Evolutionary conservation across 64 coral and sea anemone genomes (phyloP).

Genomic region (Stylophora pistillata): DNA sequence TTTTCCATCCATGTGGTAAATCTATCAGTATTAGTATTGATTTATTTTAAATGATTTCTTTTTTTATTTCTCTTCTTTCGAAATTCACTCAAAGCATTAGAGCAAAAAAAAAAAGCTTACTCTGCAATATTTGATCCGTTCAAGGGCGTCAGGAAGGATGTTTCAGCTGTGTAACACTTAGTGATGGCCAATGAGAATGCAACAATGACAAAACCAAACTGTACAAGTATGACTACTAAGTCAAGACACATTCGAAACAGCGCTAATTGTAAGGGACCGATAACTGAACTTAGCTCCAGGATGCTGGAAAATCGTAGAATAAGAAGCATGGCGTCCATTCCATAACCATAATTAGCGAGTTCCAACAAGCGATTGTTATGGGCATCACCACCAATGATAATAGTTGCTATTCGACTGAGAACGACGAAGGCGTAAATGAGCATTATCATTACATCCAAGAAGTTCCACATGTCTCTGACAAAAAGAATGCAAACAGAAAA

Average conservation of each 20-base stretch:
- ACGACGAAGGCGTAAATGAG: background rate
- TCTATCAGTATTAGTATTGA: no score
- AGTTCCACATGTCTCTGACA: constrained; percentile 50
- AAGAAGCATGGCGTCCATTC: constrained; percentile 9
- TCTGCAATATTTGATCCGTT: background rate
- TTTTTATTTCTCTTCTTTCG: no score
- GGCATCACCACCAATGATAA: background rate
- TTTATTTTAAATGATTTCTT: no score
- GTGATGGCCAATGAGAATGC: constrained; percentile 56
- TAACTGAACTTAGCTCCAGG: background rate
- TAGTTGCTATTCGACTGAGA: background rate
- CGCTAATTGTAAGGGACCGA: constrained; percentile 48
- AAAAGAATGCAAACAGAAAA: background rate
- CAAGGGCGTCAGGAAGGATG: background rate
- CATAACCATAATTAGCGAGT: constrained; percentile 4
- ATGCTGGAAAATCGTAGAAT: constrained; percentile 37
- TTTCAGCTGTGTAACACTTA: constrained; percentile 1
- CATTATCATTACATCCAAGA: background rate
- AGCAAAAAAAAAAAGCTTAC: no score
- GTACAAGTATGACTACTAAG: constrained; percentile 19
- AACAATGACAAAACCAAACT: constrained; percentile 25
- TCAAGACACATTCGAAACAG: constrained; percentile 41
- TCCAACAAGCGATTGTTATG: background rate
- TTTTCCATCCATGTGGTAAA: no score
- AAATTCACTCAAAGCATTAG: no score